Percentiles rank a stretch among this genome's conserved stretches.
These are phyloP conservation scores for Meloidogyne exigua DNA, from an alignment of 1,140 invertebrate genomes.

Conservation along the genomic window DNA sequence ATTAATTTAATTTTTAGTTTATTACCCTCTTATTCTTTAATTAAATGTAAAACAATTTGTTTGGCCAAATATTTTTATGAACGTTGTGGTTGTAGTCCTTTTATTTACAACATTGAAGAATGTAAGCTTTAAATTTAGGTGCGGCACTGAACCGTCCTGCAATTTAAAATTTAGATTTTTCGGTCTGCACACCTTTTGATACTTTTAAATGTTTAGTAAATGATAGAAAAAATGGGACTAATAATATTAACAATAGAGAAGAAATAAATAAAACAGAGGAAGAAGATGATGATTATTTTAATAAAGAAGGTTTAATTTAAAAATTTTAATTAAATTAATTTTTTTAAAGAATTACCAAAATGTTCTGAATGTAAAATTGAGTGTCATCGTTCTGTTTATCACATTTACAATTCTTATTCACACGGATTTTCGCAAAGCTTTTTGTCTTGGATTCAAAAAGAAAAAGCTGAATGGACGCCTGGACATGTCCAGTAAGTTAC, in stretches of 20 bases:
- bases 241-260: slow-evolving; percentile 1
- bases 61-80: slow-evolving; percentile 55
- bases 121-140: slow-evolving; percentile 27
- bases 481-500: slow-evolving; percentile 17
- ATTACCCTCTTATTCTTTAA: slow-evolving; percentile 51
- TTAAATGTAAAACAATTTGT: slow-evolving; percentile 54
- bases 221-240: slow-evolving; percentile 21
- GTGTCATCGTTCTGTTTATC: slow-evolving; percentile 56
- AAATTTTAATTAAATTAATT: too few relatives aligned
- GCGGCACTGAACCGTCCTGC: too few relatives aligned
- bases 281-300: background rate
- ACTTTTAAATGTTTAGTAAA: slow-evolving; percentile 42
- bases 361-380: slow-evolving; percentile 53
- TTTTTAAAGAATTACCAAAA: slow-evolving; percentile 17
- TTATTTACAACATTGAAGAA: slow-evolving; percentile 54
- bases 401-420: slow-evolving; percentile 58
- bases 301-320: background rate
- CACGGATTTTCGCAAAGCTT: slow-evolving; percentile 44
- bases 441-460: slow-evolving; percentile 36
- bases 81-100: slow-evolving; percentile 55
- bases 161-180: slow-evolving; percentile 37
- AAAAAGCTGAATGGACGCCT: slow-evolving; percentile 36
- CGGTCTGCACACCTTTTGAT: slow-evolving; percentile 47
- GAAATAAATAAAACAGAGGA: background rate
- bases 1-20: background rate